Evolutionary conservation across 2,113 vertebrate genomes (phyloP).

Genomic region (Lasiurus borealis): DNA sequence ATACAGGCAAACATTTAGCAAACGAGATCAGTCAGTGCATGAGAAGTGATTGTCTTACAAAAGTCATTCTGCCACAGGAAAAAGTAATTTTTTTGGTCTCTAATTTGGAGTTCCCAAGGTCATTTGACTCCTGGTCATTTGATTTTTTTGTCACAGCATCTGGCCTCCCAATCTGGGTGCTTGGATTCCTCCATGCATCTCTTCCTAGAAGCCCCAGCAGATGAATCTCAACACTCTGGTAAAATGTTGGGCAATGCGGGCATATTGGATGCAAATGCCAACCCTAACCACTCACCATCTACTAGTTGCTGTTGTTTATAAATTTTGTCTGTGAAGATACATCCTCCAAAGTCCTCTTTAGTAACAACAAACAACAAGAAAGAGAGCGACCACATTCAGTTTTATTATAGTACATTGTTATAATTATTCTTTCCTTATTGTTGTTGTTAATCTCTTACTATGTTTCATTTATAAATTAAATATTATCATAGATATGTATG

Average conservation of each 20-base stretch:
- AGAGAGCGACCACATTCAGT: not conserved
- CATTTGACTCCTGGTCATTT: conserved; percentile 67
- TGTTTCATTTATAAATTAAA: not conserved
- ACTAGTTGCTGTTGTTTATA: not conserved
- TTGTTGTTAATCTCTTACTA: not conserved
- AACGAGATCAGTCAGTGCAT: not conserved
- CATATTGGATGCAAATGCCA: accelerated
- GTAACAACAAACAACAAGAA: not conserved
- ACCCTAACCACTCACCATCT: too few relatives aligned
- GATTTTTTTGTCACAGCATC: conserved; percentile 62
- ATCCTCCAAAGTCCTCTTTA: not conserved
- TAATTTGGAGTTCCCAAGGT: conserved; percentile 65
- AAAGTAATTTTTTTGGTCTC: conserved; percentile 35
- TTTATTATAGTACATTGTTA: not conserved
- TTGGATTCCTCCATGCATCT: not conserved
- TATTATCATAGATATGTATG: not conserved
- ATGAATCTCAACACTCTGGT: not conserved
- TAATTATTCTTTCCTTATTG: not conserved
- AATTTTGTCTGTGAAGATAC: not conserved
- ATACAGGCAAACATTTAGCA: not conserved
- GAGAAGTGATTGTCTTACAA: not conserved
- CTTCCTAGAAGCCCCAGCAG: not conserved
- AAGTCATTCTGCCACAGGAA: not conserved
- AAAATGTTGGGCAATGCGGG: not conserved
- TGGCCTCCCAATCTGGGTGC: not conserved